Evolutionary conservation across 2,113 vertebrate genomes (phyloP), one percentile per base, ranked within the genome.

Genomic region (Hemichromis elongatus): DNA sequence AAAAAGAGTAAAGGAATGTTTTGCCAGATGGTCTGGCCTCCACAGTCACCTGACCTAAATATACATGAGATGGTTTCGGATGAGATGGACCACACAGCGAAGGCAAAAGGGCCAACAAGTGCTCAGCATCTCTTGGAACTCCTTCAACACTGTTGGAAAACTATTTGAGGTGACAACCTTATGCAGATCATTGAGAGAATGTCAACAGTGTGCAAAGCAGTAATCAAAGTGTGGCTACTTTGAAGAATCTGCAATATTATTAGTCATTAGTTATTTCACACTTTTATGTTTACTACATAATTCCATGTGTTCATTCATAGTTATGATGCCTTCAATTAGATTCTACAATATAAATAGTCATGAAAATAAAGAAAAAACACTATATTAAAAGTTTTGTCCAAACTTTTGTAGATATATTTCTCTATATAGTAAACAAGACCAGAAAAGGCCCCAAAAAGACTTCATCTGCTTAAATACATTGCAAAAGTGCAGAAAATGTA

Each of bases 191-290:
- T 55, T 0, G 1, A 55, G 53, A 55, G 53, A 54, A 4, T n/a
- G n/a, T n/a, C n/a, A n/a, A n/a, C n/a, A n/a, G n/a, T n/a, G n/a
- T 0, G 54, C 21, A 55, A 26, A 55, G 54, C 54, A 56, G 24
- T 0, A 14, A 0, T 2, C 54, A 56, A 56, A 56, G 54, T 6
- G 54, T 2, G 12, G 7, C 2, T 56, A 26, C 26, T 56, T 26
- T 0, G 4, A 56, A 56, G 24, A 26, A 56, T 0, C 7, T 56
- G 26, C 26, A 56, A 56, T 56, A 56, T 56, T 26, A 55, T 55
- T 55, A 24, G 24, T 24, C 53, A 24, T 24, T n/a, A n/a, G 54
- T 56, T 56, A 26, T 26, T 56, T 56, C 54, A 56, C 12, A 2
- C 54, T 14, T 56, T 56, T 56, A 6, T 26, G 24, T 56, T 26